Evolutionary conservation across 2,797 vertebrate genomes (phyloP).

Genomic region (Tenualosa ilisha): DNA sequence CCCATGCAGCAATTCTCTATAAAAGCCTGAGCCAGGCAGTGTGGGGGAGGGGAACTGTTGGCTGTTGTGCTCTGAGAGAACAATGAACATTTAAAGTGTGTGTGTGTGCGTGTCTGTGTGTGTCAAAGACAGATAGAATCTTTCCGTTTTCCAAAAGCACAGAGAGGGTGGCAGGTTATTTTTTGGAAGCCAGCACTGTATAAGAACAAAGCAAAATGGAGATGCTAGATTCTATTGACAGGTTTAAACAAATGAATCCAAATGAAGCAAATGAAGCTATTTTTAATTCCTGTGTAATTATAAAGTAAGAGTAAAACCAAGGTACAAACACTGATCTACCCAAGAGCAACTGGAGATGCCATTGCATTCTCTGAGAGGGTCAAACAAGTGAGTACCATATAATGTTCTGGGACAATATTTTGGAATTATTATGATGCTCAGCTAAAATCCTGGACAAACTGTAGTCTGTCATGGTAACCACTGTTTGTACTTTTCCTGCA

Average conservation of each 20-base stretch:
- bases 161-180: background rate
- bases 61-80: constrained; percentile 28
- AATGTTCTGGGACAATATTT: no score
- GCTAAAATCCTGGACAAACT: no score
- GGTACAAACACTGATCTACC: background rate
- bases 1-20: background rate
- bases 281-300: background rate
- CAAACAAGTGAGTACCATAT: no score
- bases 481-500: no score
- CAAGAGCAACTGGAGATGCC: background rate
- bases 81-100: constrained; percentile 31
- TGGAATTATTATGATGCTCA: no score
- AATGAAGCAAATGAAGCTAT: no score
- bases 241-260: background rate
- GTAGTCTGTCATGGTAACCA: no score
- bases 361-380: no score
- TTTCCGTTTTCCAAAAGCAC: background rate
- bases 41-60: constrained; percentile 40
- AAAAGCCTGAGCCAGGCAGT: constrained; percentile 25
- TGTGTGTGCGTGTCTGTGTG: background rate
- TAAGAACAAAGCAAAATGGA: background rate
- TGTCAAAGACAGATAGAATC: background rate
- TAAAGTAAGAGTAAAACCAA: background rate
- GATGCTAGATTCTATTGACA: background rate
- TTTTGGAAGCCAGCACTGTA: background rate